phyloP scores from a whole-genome alignment of 2,888 invertebrate genomes.

The Melanophora roralis region DNA sequence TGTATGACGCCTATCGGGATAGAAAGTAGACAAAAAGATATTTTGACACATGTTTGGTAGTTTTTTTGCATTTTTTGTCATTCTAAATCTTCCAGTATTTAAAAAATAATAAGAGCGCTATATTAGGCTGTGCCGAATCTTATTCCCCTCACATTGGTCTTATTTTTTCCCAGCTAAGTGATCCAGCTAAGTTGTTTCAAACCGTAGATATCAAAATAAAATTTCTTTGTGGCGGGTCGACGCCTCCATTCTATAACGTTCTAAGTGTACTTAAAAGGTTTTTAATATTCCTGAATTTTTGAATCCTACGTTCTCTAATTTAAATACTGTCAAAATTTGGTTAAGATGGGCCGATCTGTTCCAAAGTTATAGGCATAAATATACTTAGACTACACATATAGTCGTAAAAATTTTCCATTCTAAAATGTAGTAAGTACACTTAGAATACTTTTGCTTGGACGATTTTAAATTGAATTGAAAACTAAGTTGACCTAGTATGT shows the following conservation, averaged over 20 bases:
- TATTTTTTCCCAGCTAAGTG: no score
- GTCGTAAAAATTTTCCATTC: neutral
- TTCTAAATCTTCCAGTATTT: no score
- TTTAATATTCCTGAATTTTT: slow-evolving; percentile 13
- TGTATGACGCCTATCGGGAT: no score
- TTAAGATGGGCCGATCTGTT: slow-evolving; percentile 10
- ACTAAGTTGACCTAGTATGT: slow-evolving; percentile 38
- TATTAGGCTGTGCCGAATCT: no score
- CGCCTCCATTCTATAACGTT: neutral
- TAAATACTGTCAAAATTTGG: slow-evolving; percentile 17
- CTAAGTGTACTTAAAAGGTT: neutral
- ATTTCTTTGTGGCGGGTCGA: no score
- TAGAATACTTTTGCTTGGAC: slow-evolving; percentile 23
- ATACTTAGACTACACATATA: neutral
- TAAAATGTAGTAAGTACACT: slow-evolving; percentile 14
- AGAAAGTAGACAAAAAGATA: no score
- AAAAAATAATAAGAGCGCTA: no score
- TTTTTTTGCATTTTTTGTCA: no score
- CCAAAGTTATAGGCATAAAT: neutral
- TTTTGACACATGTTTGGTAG: no score
- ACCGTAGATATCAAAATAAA: no score
- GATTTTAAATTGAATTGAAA: slow-evolving; percentile 20
- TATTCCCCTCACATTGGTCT: no score
- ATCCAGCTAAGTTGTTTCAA: no score
- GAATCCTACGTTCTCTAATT: slow-evolving; percentile 12